phyloP scores from a whole-genome alignment of 1,140 invertebrate genomes.

The Trachymyrmex septentrionalis region DNA sequence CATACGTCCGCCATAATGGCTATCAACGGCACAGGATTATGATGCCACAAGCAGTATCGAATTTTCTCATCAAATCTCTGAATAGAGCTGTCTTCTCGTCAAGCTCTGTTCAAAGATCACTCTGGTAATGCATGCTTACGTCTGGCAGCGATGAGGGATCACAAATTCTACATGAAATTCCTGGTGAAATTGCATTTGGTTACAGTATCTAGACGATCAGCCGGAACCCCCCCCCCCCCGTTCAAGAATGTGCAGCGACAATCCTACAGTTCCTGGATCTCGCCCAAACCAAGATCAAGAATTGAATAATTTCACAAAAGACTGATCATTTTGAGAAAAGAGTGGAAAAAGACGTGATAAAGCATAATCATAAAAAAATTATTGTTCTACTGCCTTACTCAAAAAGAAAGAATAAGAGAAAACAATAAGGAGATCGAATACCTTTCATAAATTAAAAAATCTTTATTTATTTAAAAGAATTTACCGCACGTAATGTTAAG shows the following conservation, averaged over 20 bases:
- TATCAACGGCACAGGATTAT: background rate
- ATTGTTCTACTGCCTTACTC: background rate
- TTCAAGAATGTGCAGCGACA: background rate
- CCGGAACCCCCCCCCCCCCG: too few species aligned
- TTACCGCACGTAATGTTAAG: background rate
- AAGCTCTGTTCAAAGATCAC: background rate
- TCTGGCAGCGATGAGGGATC: background rate
- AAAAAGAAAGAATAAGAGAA: background rate
- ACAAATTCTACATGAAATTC: slow-evolving; percentile 8
- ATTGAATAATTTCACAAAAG: background rate
- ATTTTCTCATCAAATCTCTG: slow-evolving; percentile 11
- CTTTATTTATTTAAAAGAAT: background rate
- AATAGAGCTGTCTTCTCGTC: slow-evolving; percentile 4
- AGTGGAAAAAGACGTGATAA: background rate
- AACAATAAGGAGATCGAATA: background rate
- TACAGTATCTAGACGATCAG: background rate
- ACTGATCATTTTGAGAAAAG: background rate
- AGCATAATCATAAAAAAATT: background rate
- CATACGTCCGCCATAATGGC: too few species aligned
- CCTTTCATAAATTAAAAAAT: background rate
- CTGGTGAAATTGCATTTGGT: slow-evolving; percentile 10
- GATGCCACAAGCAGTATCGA: background rate
- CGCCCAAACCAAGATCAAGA: background rate
- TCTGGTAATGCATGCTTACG: background rate
- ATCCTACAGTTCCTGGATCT: slow-evolving; percentile 4